These are phyloP conservation scores for Echinometra lucunter DNA, from an alignment of 53 echinoderm and acorn worm species.

Conservation along the genomic window DNA sequence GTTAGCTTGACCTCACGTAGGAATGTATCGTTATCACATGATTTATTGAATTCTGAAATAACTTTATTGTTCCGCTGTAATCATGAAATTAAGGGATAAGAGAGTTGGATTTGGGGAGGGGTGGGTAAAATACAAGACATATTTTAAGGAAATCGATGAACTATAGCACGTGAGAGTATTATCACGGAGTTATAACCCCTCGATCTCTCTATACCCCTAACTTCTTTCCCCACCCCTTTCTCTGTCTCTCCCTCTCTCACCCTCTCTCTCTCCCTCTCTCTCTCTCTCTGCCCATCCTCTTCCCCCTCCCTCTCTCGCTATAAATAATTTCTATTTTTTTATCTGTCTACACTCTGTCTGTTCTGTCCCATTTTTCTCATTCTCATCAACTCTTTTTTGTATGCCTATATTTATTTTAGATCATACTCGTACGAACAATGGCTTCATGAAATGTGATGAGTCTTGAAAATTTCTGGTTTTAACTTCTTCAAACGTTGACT, in stretches of 20 bases:
- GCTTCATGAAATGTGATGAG: too few species aligned
- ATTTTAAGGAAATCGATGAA: not conserved
- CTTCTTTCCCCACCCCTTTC: not conserved
- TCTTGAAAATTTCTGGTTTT: too few species aligned
- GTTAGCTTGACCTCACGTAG: conserved; percentile 7
- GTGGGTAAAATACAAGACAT: not conserved
- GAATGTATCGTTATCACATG: not conserved
- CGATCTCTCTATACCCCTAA: not conserved
- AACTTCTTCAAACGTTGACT: too few species aligned
- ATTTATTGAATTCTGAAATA: conserved; percentile 11
- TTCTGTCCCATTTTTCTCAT: not conserved
- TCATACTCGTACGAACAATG: too few species aligned
- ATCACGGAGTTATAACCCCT: not conserved
- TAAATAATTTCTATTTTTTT: not conserved
- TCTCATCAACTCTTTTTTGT: too few species aligned
- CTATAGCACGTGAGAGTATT: not conserved
- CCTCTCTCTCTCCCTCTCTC: not conserved
- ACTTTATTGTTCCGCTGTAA: conserved; percentile 10
- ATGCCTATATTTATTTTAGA: too few species aligned
- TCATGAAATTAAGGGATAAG: not conserved
- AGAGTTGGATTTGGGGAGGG: not conserved
- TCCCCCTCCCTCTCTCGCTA: not conserved
- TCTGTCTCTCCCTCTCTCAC: not conserved
- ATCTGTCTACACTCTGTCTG: not conserved
- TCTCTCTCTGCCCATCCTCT: not conserved